Conservation (phyloP, 1,140 invertebrate genomes). For the Temnothorax curvispinosus region DNA sequence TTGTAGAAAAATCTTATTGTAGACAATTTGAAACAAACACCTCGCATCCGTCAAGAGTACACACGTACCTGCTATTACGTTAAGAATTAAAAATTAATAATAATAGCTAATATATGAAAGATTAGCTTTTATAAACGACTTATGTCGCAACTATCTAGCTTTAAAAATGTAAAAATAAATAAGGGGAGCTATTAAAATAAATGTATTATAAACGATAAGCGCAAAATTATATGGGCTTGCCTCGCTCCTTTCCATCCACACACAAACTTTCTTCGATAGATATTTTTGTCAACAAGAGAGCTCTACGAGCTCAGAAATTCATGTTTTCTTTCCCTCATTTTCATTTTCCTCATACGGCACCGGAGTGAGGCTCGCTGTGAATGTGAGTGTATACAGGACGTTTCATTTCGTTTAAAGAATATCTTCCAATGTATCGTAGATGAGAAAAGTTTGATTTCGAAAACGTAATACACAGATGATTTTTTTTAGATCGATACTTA, state of each 20-base stretch:
- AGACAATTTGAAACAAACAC: constrained; percentile 1
- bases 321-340: not conserved
- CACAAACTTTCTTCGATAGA: not conserved
- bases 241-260: constrained; percentile 5
- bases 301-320: not conserved
- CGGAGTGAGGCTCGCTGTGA: not conserved
- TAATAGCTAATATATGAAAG: constrained; percentile 30
- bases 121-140: too few relatives aligned
- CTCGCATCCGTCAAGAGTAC: constrained; percentile 60
- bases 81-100: constrained; percentile 69
- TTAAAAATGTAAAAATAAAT: constrained; percentile 56
- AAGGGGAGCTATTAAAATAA: constrained; percentile 56
- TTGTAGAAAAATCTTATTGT: too few relatives aligned
- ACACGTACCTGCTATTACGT: constrained; percentile 75
- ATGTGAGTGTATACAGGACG: not conserved
- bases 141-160: constrained; percentile 41
- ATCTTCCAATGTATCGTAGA: not conserved
- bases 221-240: not conserved
- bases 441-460: not conserved
- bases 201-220: constrained; percentile 3
- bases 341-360: not conserved
- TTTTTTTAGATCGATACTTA: not conserved
- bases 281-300: not conserved
- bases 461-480: not conserved
- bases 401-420: constrained; percentile 6